A percentile compares a stretch with the other conserved stretches of the same genome.
phyloP scores from a whole-genome alignment of 2,797 vertebrate genomes.

The Hephaestus fuliginosus region DNA sequence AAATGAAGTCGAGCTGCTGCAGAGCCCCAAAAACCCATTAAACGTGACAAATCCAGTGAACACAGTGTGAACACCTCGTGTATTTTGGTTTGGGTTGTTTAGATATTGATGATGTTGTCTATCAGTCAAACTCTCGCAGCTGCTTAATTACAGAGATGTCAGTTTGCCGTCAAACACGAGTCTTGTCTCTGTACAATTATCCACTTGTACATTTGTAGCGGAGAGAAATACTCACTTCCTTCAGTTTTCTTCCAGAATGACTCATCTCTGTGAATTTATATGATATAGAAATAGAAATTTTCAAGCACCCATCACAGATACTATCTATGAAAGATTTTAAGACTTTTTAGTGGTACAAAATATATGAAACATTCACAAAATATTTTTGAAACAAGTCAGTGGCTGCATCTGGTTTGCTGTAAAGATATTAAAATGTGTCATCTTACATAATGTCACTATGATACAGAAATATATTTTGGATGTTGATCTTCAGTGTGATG shows the following conservation, averaged over 20 bases:
- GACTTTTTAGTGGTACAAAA: conserved; percentile 17
- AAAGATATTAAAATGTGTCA: conserved; percentile 22
- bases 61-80: conserved; percentile 49
- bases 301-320: conserved; percentile 14
- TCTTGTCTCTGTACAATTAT: conserved; percentile 67
- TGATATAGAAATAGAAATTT: conserved; percentile 17
- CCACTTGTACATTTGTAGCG: conserved; percentile 62
- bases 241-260: conserved; percentile 62
- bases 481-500: conserved; percentile 47
- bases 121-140: conserved; percentile 56
- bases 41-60: conserved; percentile 54
- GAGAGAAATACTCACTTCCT: conserved; percentile 48
- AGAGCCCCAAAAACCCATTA: conserved; percentile 41
- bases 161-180: conserved; percentile 73
- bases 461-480: conserved; percentile 45
- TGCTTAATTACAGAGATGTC: conserved; percentile 65
- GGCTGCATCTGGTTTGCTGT: conserved; percentile 33
- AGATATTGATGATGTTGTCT: conserved; percentile 60
- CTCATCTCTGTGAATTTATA: conserved; percentile 51
- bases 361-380: conserved; percentile 25
- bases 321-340: conserved; percentile 26
- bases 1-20: conserved; percentile 63
- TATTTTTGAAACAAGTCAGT: conserved; percentile 24
- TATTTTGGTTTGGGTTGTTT: conserved; percentile 66
- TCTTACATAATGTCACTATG: conserved; percentile 36